Conservation (phyloP, 2,113 vertebrate species). For the Atlantisia rogersi region DNA sequence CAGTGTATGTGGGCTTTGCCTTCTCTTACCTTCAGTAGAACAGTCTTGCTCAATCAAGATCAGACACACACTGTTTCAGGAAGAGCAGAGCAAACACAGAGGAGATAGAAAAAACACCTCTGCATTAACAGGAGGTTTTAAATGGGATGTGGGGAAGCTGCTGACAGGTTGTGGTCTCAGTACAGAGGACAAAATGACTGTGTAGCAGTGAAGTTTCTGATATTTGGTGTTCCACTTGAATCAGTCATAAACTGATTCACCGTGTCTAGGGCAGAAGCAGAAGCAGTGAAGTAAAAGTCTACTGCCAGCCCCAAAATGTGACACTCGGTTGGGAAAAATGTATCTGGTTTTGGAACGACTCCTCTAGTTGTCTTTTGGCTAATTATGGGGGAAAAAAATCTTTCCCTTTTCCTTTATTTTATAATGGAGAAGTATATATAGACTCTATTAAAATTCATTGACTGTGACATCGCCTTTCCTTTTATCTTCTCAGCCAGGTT, state of each 20-base stretch:
- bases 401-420: not conserved
- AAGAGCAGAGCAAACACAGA: not conserved
- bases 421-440: not conserved
- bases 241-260: not conserved
- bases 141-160: not conserved
- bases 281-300: not conserved
- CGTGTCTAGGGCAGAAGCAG: not conserved
- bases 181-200: not conserved
- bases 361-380: not conserved
- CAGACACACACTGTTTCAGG: not conserved
- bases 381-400: not conserved
- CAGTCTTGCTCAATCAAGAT: not conserved
- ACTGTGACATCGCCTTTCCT: not conserved
- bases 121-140: not conserved
- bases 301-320: not conserved
- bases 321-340: not conserved
- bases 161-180: not conserved
- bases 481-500: slow-evolving; percentile 34
- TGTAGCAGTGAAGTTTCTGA: not conserved
- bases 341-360: not conserved
- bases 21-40: not conserved
- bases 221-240: not conserved
- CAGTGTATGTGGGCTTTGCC: not conserved
- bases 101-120: not conserved
- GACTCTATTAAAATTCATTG: slow-evolving; percentile 20